Evolutionary conservation across 1,140 invertebrate species (phyloP).

Genomic region (Zaprionus capensis): DNA sequence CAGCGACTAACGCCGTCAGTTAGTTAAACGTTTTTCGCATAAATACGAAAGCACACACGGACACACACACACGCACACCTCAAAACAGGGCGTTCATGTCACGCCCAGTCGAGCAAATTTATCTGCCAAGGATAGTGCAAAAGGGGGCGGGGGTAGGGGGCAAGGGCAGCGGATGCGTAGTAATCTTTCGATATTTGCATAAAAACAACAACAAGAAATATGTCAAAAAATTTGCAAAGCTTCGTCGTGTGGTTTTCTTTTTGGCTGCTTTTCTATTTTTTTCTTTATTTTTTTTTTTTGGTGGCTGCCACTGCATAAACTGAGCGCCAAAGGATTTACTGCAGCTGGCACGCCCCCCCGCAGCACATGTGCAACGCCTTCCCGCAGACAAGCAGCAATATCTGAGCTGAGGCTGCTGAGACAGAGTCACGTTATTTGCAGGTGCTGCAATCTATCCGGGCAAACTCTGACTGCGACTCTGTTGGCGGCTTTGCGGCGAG

Average conservation of each 20-base stretch:
- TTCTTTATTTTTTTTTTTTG: constrained; percentile 21
- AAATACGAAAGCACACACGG: constrained; percentile 52
- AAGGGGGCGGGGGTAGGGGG: not conserved
- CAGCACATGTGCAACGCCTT: constrained; percentile 10
- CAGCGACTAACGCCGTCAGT: constrained; percentile 75
- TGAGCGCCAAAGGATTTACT: constrained; percentile 72
- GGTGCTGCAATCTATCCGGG: constrained; percentile 78
- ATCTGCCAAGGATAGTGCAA: constrained; percentile 32
- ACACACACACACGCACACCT: constrained; percentile 23
- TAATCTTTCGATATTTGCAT: constrained; percentile 83
- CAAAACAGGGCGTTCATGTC: constrained; percentile 14
- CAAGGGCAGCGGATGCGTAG: constrained; percentile 26
- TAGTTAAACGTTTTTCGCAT: constrained; percentile 78
- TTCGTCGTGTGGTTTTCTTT: constrained; percentile 23
- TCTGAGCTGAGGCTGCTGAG: constrained; percentile 50
- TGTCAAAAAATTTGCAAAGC: constrained; percentile 68
- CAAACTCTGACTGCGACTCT: constrained; percentile 35
- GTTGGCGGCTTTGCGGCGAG: constrained; percentile 68
- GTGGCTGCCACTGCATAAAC: constrained; percentile 59
- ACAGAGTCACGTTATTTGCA: constrained; percentile 81
- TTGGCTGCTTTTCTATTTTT: constrained; percentile 26
- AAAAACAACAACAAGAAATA: constrained; percentile 58
- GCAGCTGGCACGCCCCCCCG: constrained; percentile 41
- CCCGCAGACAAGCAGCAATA: constrained; percentile 40
- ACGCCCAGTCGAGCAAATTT: constrained; percentile 56